These are phyloP conservation scores for Helobdella robusta DNA, from an alignment of 2,888 invertebrate species.

Conservation along the genomic window DNA sequence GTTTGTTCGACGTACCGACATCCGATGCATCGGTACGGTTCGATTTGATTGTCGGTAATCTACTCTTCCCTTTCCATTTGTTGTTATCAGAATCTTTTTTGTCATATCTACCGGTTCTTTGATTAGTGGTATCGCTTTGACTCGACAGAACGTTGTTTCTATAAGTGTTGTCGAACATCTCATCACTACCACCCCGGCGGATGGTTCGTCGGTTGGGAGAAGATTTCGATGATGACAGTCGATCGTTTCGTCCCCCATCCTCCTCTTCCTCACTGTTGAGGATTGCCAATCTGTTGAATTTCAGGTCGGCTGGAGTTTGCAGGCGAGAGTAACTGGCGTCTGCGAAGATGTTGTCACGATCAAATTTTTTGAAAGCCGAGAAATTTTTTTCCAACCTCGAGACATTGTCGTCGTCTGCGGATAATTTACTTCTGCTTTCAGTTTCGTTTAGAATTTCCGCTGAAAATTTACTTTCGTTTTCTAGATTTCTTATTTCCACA, in stretches of 20 bases:
- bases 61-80: neutral
- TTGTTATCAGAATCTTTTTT: neutral
- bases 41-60: too few relatives aligned
- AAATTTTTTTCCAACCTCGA: neutral
- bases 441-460: too few relatives aligned
- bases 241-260: neutral
- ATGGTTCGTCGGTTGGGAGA: too few relatives aligned
- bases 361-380: slow-evolving; percentile 14
- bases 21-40: too few relatives aligned
- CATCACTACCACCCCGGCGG: neutral
- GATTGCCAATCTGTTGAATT: slow-evolving; percentile 11
- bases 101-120: neutral
- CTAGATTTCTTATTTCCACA: too few relatives aligned
- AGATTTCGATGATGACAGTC: too few relatives aligned
- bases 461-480: too few relatives aligned
- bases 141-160: neutral
- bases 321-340: neutral
- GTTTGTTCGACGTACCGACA: neutral
- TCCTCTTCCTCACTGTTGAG: neutral
- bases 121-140: neutral
- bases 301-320: slow-evolving; percentile 15
- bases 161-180: neutral
- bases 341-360: neutral
- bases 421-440: too few relatives aligned
- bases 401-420: neutral